phyloP scores from a whole-genome alignment of 2,888 invertebrate genomes.

The Psylliodes chrysocephalus region DNA sequence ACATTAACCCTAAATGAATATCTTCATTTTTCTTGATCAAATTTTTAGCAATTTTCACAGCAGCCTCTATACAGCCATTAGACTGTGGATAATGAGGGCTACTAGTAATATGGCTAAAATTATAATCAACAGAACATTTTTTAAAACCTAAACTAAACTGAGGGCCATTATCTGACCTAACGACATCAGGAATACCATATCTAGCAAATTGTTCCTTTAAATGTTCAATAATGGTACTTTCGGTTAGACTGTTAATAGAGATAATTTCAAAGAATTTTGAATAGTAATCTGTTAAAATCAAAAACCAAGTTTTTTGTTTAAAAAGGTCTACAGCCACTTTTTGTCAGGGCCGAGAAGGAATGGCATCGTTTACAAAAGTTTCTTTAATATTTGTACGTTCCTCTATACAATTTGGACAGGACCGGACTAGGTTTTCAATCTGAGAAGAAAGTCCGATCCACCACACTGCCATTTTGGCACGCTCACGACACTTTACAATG shows the following conservation, averaged over 20 bases:
- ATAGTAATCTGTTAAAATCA: conserved; percentile 40
- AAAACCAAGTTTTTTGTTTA: conserved; percentile 26
- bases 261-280: conserved; percentile 42
- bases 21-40: conserved; percentile 29
- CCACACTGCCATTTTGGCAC: too few species aligned
- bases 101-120: conserved; percentile 34
- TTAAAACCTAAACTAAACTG: conserved; percentile 45
- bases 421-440: conserved; percentile 40
- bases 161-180: conserved; percentile 47
- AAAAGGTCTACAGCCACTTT: conserved; percentile 39
- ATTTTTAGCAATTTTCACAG: conserved; percentile 28
- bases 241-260: conserved; percentile 27
- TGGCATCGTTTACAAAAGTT: too few species aligned
- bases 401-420: conserved; percentile 40
- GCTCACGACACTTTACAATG: conserved; percentile 39
- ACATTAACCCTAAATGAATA: conserved; percentile 24
- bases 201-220: conserved; percentile 43
- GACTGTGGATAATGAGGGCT: conserved; percentile 39
- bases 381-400: conserved; percentile 38
- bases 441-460: too few species aligned
- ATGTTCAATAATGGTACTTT: conserved; percentile 39
- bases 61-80: conserved; percentile 31
- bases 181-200: conserved; percentile 47
- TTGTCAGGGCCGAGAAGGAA: conserved; percentile 42
- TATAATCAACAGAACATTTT: conserved; percentile 27